Evolutionary conservation across 2,113 vertebrate species (phyloP).

Genomic region (Oreochromis aureus): DNA sequence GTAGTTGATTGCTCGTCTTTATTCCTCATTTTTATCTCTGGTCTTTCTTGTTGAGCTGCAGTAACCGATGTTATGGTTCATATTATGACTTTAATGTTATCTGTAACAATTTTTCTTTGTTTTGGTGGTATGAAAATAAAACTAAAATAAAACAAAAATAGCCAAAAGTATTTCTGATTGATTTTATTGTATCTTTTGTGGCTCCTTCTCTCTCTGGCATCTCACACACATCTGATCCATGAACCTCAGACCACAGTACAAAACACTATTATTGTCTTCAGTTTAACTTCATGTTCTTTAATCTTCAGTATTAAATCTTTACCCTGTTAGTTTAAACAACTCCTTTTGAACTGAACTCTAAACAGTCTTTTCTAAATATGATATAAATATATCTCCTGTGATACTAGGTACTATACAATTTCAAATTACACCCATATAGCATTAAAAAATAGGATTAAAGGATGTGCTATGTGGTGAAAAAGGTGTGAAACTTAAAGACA

Average conservation of each 20-base stretch:
- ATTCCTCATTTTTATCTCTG: background rate
- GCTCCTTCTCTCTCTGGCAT: background rate
- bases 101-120: background rate
- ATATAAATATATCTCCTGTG: background rate
- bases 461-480: accelerated
- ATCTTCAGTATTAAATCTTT: background rate
- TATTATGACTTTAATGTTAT: too few species aligned
- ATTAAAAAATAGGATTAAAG: accelerated
- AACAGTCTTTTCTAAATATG: background rate
- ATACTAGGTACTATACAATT: background rate
- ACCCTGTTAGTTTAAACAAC: background rate
- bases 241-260: background rate
- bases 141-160: too few species aligned
- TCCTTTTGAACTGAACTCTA: background rate
- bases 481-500: background rate
- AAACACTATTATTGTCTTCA: background rate
- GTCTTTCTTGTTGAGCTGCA: background rate
- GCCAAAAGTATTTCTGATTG: background rate
- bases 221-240: background rate
- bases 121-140: background rate
- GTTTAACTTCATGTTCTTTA: background rate
- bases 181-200: background rate
- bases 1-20: background rate
- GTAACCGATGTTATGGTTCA: background rate
- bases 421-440: background rate